These are phyloP conservation scores for Ochotona princeps DNA, from an alignment of 2,113 vertebrate species.

Conservation along the genomic window DNA sequence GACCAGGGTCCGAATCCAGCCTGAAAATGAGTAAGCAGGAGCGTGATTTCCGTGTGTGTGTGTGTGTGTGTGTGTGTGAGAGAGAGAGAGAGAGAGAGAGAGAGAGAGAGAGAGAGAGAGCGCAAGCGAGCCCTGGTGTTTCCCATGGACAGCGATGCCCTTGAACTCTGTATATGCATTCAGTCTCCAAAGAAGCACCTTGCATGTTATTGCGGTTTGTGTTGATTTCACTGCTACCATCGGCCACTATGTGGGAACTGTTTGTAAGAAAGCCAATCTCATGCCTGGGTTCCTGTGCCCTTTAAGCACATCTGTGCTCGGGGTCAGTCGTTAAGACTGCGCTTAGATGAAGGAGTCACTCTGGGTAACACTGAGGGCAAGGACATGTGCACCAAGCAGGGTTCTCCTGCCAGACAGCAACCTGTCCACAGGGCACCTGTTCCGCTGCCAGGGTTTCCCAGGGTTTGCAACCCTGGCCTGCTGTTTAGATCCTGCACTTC, in stretches of 20 bases:
- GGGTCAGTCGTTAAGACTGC: neutral
- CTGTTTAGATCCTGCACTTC: neutral
- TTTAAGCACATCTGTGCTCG: neutral
- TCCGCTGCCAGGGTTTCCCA: neutral
- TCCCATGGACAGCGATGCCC: neutral
- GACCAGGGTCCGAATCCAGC: conserved; percentile 76
- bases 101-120: neutral
- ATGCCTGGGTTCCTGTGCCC: neutral
- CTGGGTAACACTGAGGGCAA: neutral
- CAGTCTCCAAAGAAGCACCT: neutral
- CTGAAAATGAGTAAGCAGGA: conserved; percentile 65
- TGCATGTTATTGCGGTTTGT: neutral
- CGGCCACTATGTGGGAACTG: neutral
- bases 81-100: too few species aligned
- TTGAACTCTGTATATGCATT: neutral
- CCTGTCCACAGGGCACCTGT: neutral
- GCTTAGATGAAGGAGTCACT: neutral
- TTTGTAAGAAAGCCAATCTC: neutral
- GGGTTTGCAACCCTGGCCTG: neutral
- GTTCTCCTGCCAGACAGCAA: neutral
- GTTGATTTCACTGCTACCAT: neutral
- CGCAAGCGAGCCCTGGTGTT: neutral
- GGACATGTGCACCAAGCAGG: neutral
- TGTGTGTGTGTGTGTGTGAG: neutral
- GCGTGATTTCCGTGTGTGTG: neutral